Evolutionary conservation across 2,113 vertebrate species (phyloP).

Genomic region (Mus pahari): DNA sequence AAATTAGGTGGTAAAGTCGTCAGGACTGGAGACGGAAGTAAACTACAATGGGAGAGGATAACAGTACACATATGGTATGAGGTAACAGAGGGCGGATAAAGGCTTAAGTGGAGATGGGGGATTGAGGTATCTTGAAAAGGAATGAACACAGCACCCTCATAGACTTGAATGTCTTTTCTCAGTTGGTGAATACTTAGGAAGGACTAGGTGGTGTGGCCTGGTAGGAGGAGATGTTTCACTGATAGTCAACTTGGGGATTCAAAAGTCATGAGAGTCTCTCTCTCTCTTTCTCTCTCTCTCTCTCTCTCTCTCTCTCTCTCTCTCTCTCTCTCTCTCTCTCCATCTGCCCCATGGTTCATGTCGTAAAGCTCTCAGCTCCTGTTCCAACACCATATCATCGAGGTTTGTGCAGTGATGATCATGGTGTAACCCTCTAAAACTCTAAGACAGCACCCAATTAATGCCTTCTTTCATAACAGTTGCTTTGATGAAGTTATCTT

Average conservation of each 20-base stretch:
- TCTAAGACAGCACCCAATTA: neutral
- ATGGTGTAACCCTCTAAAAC: neutral
- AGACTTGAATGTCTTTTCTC: neutral
- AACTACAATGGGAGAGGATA: neutral
- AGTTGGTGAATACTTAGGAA: neutral
- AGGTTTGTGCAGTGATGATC: neutral
- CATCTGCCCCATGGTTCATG: neutral
- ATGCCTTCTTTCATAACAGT: neutral
- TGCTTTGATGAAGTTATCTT: neutral
- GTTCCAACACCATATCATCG: neutral
- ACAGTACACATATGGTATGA: neutral
- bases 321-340: neutral
- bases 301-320: neutral
- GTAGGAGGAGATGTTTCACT: neutral
- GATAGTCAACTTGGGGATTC: neutral
- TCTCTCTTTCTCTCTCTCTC: neutral
- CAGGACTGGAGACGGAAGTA: neutral
- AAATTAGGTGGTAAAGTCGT: neutral
- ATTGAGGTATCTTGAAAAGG: neutral
- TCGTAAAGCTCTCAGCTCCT: neutral
- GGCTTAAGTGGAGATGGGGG: neutral
- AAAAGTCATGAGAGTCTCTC: too few relatives aligned
- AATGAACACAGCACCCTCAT: neutral
- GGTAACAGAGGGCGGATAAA: neutral
- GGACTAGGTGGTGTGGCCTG: neutral